Conservation (phyloP, 35 echinoderm and acorn worm species). For the Chiridota heheva region DNA sequence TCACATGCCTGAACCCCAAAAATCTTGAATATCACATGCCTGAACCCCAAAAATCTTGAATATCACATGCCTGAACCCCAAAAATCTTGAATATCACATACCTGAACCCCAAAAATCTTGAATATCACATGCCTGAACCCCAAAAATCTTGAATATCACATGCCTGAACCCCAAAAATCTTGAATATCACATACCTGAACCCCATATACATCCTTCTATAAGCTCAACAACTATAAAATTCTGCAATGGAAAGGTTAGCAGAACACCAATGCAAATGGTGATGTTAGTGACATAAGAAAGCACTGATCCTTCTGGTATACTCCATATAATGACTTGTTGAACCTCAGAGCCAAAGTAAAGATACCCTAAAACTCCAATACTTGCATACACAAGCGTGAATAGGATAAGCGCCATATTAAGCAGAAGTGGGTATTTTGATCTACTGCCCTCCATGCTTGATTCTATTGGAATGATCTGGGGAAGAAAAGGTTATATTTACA, state of each 20-base stretch:
- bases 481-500: slow-evolving; percentile 2
- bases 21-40: no score
- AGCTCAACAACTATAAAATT: slow-evolving; percentile 83
- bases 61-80: no score
- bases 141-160: no score
- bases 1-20: no score
- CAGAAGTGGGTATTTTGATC: slow-evolving; percentile 62
- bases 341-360: slow-evolving; percentile 58
- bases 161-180: no score
- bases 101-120: no score
- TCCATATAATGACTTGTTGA: slow-evolving; percentile 80
- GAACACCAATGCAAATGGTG: slow-evolving; percentile 57
- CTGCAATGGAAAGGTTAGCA: slow-evolving; percentile 85
- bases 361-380: slow-evolving; percentile 82
- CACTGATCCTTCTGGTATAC: slow-evolving; percentile 13
- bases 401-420: slow-evolving; percentile 60
- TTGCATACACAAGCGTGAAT: slow-evolving; percentile 68
- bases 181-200: slow-evolving; percentile 46
- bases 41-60: no score
- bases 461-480: slow-evolving; percentile 94
- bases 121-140: no score
- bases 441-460: slow-evolving; percentile 87
- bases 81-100: no score
- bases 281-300: slow-evolving; percentile 31
- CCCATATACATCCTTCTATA: slow-evolving; percentile 64